Percentiles rank a stretch among this genome's conserved stretches.
Conservation (phyloP, 2,113 vertebrate genomes). For the Cheilinus undulatus region DNA sequence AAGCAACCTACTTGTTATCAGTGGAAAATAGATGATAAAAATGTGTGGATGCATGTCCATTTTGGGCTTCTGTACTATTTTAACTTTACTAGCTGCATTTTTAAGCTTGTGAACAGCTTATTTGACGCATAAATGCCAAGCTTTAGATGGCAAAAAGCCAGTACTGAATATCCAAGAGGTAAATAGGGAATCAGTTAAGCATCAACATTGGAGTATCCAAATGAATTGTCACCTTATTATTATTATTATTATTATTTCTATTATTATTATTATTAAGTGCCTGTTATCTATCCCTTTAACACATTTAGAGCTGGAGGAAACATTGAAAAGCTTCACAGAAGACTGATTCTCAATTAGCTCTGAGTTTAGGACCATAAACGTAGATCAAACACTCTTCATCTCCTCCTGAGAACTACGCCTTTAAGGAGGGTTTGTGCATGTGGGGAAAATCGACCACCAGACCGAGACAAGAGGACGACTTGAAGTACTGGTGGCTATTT, state of each 20-base stretch:
- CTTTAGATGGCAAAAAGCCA: slow-evolving; percentile 3
- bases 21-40: no score
- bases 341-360: slow-evolving; percentile 47
- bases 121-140: not conserved
- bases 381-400: slow-evolving; percentile 47
- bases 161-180: not conserved
- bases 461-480: slow-evolving; percentile 35
- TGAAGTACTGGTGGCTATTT: slow-evolving; percentile 46
- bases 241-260: slow-evolving; percentile 62
- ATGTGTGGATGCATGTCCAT: no score
- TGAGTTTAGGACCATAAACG: slow-evolving; percentile 44
- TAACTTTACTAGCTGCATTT: not conserved
- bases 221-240: slow-evolving; percentile 53
- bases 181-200: slow-evolving; percentile 27
- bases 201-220: slow-evolving; percentile 57
- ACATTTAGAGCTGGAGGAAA: slow-evolving; percentile 67
- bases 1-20: no score
- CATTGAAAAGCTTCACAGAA: slow-evolving; percentile 48
- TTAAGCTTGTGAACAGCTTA: slow-evolving; percentile 17
- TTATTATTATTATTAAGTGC: slow-evolving; percentile 86
- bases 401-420: slow-evolving; percentile 34
- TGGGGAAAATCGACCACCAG: slow-evolving; percentile 50
- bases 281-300: slow-evolving; percentile 88
- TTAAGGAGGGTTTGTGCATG: slow-evolving; percentile 61
- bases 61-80: not conserved